phyloP scores from a whole-genome alignment of 2,797 vertebrate species.

The Triplophysa bombifrons region DNA sequence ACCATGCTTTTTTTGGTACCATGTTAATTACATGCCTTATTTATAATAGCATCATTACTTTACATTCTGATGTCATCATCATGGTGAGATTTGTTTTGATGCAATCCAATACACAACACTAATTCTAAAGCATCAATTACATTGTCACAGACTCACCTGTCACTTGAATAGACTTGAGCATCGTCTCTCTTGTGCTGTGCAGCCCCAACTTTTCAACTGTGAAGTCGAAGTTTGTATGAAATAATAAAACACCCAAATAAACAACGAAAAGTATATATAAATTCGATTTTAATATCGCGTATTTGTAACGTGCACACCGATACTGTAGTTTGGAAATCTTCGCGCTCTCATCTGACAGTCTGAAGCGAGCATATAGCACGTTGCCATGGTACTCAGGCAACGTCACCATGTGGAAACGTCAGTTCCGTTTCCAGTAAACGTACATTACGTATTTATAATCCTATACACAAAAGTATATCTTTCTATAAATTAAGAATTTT shows the following conservation, averaged over 20 bases:
- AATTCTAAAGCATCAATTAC: too few species aligned
- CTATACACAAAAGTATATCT: too few species aligned
- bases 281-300: not conserved
- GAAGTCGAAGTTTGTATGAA: not conserved
- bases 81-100: too few species aligned
- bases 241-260: not conserved
- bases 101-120: not conserved
- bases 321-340: slow-evolving; percentile 9
- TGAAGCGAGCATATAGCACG: slow-evolving; percentile 15
- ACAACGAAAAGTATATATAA: not conserved
- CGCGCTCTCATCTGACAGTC: not conserved
- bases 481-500: too few species aligned
- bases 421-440: slow-evolving; percentile 33
- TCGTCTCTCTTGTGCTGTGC: slow-evolving; percentile 46
- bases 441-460: not conserved
- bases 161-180: slow-evolving; percentile 74
- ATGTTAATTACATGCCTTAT: too few species aligned
- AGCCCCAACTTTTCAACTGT: not conserved
- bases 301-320: not conserved
- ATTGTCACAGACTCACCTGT: slow-evolving; percentile 65
- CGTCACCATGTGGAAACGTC: slow-evolving; percentile 44
- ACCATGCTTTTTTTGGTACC: too few species aligned
- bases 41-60: too few species aligned
- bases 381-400: slow-evolving; percentile 52
- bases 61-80: too few species aligned